Conservation (phyloP, 2,113 vertebrate genomes). For the Catharus fuscescens region DNA sequence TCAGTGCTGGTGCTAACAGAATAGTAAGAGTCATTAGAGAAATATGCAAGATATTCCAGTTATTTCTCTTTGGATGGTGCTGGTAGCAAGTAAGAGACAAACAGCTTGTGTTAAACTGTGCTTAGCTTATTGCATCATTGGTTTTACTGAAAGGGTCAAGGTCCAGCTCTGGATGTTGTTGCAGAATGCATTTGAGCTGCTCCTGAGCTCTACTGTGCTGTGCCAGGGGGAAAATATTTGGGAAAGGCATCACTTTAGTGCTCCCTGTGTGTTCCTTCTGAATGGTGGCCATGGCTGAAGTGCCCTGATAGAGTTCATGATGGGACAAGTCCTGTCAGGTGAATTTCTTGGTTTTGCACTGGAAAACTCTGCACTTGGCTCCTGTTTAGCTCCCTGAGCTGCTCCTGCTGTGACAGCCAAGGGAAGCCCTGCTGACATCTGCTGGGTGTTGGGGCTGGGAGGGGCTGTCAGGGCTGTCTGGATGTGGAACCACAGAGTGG, state of each 20-base stretch:
- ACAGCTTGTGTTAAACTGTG: background rate
- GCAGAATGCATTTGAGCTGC: background rate
- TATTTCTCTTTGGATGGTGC: slow-evolving; percentile 48
- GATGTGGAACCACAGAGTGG: background rate
- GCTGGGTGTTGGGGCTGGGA: background rate
- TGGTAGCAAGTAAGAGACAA: slow-evolving; percentile 9
- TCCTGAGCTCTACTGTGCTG: background rate
- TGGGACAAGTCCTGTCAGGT: background rate
- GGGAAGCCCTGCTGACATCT: background rate
- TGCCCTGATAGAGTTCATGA: background rate
- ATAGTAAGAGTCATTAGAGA: slow-evolving; percentile 14
- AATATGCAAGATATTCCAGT: slow-evolving; percentile 48
- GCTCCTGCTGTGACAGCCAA: background rate
- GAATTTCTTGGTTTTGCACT: background rate
- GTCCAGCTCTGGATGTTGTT: background rate
- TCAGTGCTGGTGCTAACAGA: background rate
- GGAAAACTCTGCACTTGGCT: background rate
- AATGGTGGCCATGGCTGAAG: rapidly evolving
- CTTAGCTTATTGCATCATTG: background rate
- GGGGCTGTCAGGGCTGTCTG: background rate
- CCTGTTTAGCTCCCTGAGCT: background rate
- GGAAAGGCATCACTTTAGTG: background rate
- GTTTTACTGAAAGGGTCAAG: slow-evolving; percentile 30
- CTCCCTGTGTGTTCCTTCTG: background rate
- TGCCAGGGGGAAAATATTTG: background rate